These are phyloP conservation scores for Halocynthia aurantium DNA, from an alignment of 23 tunicate species.

Conservation along the genomic window DNA sequence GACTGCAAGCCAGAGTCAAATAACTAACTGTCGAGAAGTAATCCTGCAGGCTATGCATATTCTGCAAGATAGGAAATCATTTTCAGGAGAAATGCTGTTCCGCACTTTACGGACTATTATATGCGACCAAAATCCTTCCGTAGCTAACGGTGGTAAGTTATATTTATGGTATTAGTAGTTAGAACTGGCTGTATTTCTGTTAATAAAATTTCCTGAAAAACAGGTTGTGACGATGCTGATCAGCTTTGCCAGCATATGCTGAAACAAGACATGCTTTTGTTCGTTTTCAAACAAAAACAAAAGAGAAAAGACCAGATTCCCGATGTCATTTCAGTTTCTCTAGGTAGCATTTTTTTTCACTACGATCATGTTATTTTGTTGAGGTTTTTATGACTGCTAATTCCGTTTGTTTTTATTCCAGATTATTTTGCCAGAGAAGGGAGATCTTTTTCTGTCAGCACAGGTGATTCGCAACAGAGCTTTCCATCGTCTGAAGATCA, in stretches of 20 bases:
- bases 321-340: neutral
- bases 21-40: neutral
- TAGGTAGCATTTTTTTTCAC: no score
- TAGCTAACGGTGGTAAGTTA: neutral
- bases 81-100: neutral
- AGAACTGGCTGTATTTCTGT: neutral
- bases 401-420: no score
- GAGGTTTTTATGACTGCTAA: no score
- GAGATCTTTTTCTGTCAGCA: no score
- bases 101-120: constrained; percentile 1
- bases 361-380: no score
- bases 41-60: neutral
- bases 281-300: neutral
- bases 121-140: neutral
- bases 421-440: no score
- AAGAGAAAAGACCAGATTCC: neutral
- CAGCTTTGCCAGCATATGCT: constrained; percentile 1
- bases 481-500: no score
- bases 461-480: no score
- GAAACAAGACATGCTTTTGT: neutral
- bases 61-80: constrained; percentile 5
- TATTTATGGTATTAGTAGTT: neutral
- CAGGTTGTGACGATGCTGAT: neutral
- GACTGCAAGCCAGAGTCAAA: no score
- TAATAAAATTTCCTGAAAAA: neutral